These are phyloP conservation scores for Acanthurus tractus DNA, from an alignment of 2,797 vertebrate species.

Conservation along the genomic window DNA sequence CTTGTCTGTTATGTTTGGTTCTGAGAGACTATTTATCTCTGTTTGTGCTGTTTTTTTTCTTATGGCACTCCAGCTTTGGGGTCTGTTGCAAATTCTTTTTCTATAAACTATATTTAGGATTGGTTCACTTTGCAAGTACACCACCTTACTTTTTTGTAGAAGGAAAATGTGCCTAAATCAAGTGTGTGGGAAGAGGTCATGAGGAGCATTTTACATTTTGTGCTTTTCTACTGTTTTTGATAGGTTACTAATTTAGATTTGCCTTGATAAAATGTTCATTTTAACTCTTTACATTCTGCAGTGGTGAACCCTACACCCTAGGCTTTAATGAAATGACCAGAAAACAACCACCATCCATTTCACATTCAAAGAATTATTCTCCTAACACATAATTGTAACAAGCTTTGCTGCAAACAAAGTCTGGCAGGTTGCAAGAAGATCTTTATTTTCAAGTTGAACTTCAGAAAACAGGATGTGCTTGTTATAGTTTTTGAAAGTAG, in stretches of 20 bases:
- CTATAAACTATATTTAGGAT: constrained; percentile 36
- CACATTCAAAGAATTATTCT: background rate
- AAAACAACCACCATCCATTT: background rate
- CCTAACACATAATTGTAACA: too few species aligned
- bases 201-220: constrained; percentile 17
- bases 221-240: background rate
- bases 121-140: constrained; percentile 10
- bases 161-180: constrained; percentile 4
- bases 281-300: background rate
- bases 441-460: background rate
- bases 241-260: constrained; percentile 13
- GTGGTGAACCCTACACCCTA: background rate
- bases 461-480: constrained; percentile 16
- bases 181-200: constrained; percentile 8
- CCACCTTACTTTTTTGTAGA: background rate
- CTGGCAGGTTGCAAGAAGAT: too few species aligned
- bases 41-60: constrained; percentile 44
- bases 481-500: constrained; percentile 9
- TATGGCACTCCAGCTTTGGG: constrained; percentile 16
- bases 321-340: background rate
- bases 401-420: too few species aligned
- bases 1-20: constrained; percentile 60
- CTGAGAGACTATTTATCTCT: constrained; percentile 76
- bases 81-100: constrained; percentile 32
- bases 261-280: constrained; percentile 13